These are phyloP conservation scores for Ictalurus punctatus DNA, from an alignment of 2,113 vertebrate species.

Conservation along the genomic window DNA sequence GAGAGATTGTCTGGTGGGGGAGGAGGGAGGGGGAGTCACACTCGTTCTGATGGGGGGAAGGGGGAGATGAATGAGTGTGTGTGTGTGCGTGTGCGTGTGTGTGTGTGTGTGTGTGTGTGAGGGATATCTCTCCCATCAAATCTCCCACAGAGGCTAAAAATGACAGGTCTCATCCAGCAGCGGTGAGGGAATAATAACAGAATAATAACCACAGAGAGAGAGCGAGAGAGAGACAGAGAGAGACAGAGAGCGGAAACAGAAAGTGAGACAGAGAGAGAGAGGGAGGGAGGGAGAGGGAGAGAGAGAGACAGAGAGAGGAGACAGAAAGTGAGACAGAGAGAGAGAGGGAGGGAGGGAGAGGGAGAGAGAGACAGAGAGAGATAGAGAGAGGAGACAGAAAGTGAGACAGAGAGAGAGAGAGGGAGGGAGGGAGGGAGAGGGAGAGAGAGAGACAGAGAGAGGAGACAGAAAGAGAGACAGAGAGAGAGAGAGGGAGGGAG, in stretches of 20 bases:
- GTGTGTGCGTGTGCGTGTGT: slow-evolving; percentile 14
- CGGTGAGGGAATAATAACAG: slow-evolving; percentile 76
- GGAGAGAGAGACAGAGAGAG: neutral
- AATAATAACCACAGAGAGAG: slow-evolving; percentile 69
- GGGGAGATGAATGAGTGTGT: neutral
- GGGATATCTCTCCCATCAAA: slow-evolving; percentile 81
- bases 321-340: neutral
- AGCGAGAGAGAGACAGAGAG: slow-evolving; percentile 1
- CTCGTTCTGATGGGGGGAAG: slow-evolving; percentile 16
- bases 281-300: neutral
- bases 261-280: neutral
- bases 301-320: slow-evolving; percentile 5
- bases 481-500: neutral
- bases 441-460: neutral
- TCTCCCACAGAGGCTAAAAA: slow-evolving; percentile 72
- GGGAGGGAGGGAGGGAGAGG: neutral
- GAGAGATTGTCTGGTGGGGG: slow-evolving; percentile 33
- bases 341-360: neutral
- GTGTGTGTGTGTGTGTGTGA: slow-evolving; percentile 73
- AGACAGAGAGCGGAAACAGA: neutral
- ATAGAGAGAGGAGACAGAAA: neutral
- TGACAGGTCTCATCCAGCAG: slow-evolving; percentile 84
- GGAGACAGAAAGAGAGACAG: slow-evolving; percentile 28
- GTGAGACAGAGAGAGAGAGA: slow-evolving; percentile 16
- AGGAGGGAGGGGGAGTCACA: neutral